These are phyloP conservation scores for Ischnus inquisitorius DNA, from an alignment of 2,888 invertebrate species.

Conservation along the genomic window DNA sequence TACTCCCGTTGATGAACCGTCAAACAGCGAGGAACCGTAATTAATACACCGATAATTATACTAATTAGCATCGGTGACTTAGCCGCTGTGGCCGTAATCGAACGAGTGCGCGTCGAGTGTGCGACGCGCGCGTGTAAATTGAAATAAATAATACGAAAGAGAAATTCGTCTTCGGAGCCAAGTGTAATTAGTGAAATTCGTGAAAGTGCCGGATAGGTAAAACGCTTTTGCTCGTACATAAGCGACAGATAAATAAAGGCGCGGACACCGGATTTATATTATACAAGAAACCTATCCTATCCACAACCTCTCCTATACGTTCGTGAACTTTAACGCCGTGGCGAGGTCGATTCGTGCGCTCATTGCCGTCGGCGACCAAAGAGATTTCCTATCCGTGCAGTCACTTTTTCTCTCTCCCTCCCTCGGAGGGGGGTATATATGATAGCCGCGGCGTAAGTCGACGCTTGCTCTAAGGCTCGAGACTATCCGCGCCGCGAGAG, in stretches of 20 bases:
- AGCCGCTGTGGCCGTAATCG: neutral
- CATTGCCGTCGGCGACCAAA: conserved; percentile 56
- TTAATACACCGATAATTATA: conserved; percentile 21
- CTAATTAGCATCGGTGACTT: conserved; percentile 9
- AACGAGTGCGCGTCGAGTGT: neutral
- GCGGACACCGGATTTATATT: conserved; percentile 39
- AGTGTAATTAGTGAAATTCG: conserved; percentile 42
- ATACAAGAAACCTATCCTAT: conserved; percentile 25
- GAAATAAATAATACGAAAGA: conserved; percentile 25
- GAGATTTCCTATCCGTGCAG: conserved; percentile 48
- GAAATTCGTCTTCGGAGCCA: conserved; percentile 20
- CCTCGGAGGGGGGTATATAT: conserved; percentile 38
- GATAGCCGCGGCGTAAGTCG: conserved; percentile 39
- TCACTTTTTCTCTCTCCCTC: conserved; percentile 1
- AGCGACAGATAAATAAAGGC: conserved; percentile 19
- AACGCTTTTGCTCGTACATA: conserved; percentile 18
- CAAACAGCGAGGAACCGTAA: neutral
- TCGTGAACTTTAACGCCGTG: conserved; percentile 54
- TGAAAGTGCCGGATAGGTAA: conserved; percentile 29
- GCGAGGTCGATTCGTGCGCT: conserved; percentile 56
- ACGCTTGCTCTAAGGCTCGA: conserved; percentile 27
- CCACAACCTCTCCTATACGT: conserved; percentile 28
- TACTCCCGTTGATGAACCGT: conserved; percentile 5
- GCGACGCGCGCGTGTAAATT: conserved; percentile 12
- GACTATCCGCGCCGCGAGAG: conserved; percentile 21